Conservation (phyloP, 1,140 invertebrate species). For the Lepidurus apus region DNA sequence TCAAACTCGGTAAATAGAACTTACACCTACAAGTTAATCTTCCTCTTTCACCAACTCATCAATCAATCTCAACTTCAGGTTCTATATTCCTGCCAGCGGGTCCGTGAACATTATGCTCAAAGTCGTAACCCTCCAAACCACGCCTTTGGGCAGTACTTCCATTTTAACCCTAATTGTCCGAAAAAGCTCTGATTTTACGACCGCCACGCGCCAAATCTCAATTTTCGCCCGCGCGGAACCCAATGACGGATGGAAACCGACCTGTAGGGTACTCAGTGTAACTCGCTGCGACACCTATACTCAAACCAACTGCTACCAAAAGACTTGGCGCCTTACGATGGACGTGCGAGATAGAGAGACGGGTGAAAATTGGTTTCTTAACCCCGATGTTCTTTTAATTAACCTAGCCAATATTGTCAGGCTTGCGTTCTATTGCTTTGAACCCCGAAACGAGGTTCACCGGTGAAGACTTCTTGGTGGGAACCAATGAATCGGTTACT, state of each 20-base stretch:
- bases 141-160: background rate
- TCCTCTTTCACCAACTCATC: background rate
- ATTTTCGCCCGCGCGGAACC: background rate
- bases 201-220: background rate
- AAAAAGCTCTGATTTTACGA: background rate
- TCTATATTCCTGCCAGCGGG: background rate
- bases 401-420: constrained; percentile 16
- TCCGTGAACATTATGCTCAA: background rate
- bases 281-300: constrained; percentile 1
- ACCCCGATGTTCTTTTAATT: background rate
- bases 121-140: background rate
- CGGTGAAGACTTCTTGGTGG: constrained; percentile 33
- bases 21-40: background rate
- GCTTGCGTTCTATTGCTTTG: constrained; percentile 26
- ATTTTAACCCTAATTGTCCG: background rate
- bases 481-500: constrained; percentile 32
- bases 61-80: background rate
- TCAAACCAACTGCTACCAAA: background rate
- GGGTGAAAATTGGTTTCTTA: background rate
- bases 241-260: background rate
- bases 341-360: constrained; percentile 28
- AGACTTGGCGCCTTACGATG: constrained; percentile 26
- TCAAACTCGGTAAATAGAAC: constrained; percentile 27
- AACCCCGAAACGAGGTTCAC: constrained; percentile 31
- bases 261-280: background rate